phyloP scores from a whole-genome alignment of 2,888 invertebrate species.

The Antitype chi region DNA sequence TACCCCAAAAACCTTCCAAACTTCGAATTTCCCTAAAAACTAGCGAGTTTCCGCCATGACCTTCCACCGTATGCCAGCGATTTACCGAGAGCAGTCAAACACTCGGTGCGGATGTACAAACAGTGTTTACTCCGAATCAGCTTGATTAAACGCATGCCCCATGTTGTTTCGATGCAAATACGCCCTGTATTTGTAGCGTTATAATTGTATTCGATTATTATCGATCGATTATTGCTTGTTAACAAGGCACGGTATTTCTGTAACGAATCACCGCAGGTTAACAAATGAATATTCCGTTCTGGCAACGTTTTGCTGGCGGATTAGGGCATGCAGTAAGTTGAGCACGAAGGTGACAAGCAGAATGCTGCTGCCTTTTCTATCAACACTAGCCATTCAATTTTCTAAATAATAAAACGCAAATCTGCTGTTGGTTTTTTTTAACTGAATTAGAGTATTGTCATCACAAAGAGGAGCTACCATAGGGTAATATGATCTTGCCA shows the following conservation, averaged over 20 bases:
- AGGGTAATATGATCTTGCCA: background rate
- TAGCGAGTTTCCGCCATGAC: conserved; percentile 32
- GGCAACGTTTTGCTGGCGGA: conserved; percentile 1
- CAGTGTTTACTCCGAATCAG: conserved; percentile 56
- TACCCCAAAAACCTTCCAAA: background rate
- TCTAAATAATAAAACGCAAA: background rate
- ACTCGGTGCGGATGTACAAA: conserved; percentile 40
- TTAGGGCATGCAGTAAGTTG: conserved; percentile 2
- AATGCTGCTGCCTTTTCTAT: background rate
- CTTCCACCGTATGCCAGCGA: conserved; percentile 37
- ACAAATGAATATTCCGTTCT: background rate
- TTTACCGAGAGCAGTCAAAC: conserved; percentile 38
- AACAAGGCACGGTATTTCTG: conserved; percentile 5
- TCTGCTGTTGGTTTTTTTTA: background rate
- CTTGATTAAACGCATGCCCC: conserved; percentile 57
- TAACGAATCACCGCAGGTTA: conserved; percentile 23
- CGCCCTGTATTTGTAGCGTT: conserved; percentile 39
- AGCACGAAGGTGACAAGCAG: background rate
- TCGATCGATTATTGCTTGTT: conserved; percentile 7
- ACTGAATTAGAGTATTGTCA: background rate
- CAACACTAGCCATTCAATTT: background rate
- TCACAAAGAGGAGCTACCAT: background rate
- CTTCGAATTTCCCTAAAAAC: background rate
- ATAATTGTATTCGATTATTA: conserved; percentile 44
- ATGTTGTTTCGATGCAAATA: conserved; percentile 41